phyloP scores from a whole-genome alignment of 1,140 invertebrate genomes.

The Radopholus similis region DNA sequence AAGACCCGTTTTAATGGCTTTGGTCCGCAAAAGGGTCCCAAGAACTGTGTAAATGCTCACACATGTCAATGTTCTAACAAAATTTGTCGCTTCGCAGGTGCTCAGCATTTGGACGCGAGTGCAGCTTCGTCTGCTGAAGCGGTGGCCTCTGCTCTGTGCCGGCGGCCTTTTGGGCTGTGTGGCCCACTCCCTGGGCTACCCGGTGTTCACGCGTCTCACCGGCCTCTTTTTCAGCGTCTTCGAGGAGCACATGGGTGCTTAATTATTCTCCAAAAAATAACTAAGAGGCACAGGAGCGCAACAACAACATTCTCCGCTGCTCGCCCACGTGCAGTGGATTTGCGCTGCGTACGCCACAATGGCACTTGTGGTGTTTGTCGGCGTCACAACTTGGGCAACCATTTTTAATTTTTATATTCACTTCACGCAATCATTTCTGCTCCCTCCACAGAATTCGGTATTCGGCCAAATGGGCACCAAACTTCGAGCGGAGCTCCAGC shows the following conservation, averaged over 20 bases:
- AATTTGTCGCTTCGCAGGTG: not conserved
- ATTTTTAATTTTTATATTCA: not conserved
- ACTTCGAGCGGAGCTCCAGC: not conserved
- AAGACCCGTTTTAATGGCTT: not conserved
- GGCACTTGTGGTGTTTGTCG: conserved; percentile 18
- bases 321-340: conserved; percentile 2
- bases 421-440: not conserved
- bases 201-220: conserved; percentile 18
- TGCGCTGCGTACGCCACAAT: conserved; percentile 17
- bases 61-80: too few species aligned
- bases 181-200: conserved; percentile 19
- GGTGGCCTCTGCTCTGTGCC: conserved; percentile 1
- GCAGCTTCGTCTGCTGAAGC: not conserved
- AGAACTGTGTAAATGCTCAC: not conserved
- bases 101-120: not conserved
- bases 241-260: conserved; percentile 6
- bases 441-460: conserved; percentile 10
- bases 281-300: not conserved
- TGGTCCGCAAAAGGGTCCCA: not conserved
- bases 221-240: conserved; percentile 26
- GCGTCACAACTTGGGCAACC: conserved; percentile 6
- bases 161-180: conserved; percentile 16
- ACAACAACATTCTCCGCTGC: not conserved
- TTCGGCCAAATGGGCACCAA: conserved; percentile 8
- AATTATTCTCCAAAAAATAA: conserved; percentile 1